Evolutionary conservation across 2,797 vertebrate species (phyloP).

Genomic region (Synanceia verrucosa): DNA sequence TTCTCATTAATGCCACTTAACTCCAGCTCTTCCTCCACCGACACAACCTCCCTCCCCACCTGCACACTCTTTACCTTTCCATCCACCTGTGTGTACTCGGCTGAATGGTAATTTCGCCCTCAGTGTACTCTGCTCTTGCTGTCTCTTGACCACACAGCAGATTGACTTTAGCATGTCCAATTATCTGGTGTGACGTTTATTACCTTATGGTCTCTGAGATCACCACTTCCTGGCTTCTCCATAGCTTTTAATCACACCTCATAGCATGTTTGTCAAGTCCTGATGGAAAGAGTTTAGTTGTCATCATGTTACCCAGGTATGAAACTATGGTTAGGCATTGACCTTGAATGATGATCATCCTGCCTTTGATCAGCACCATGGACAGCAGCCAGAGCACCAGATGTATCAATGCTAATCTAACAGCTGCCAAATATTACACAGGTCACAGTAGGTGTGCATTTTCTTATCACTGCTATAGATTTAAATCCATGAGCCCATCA

Average conservation of each 20-base stretch:
- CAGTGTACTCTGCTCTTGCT: background rate
- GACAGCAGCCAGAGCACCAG: no score
- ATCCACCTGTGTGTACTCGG: background rate
- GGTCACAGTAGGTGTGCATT: no score
- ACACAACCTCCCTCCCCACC: background rate
- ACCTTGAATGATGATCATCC: no score
- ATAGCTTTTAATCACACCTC: background rate
- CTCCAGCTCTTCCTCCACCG: background rate
- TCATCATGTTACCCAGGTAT: background rate
- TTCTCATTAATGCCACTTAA: constrained; percentile 30
- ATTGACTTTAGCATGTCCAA: background rate
- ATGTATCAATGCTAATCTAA: no score
- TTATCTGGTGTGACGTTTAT: background rate
- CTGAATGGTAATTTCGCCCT: background rate
- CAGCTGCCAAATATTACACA: no score
- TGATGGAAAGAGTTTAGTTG: background rate
- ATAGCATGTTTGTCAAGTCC: background rate
- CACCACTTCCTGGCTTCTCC: background rate
- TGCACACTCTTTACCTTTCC: background rate
- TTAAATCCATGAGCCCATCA: no score
- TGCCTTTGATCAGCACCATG: no score
- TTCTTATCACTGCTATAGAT: no score
- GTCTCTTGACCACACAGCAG: background rate
- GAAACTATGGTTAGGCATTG: no score
- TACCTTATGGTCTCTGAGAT: background rate